Conservation (phyloP, 92 coral and sea anemone genomes). For the Plumapathes pennacea region DNA sequence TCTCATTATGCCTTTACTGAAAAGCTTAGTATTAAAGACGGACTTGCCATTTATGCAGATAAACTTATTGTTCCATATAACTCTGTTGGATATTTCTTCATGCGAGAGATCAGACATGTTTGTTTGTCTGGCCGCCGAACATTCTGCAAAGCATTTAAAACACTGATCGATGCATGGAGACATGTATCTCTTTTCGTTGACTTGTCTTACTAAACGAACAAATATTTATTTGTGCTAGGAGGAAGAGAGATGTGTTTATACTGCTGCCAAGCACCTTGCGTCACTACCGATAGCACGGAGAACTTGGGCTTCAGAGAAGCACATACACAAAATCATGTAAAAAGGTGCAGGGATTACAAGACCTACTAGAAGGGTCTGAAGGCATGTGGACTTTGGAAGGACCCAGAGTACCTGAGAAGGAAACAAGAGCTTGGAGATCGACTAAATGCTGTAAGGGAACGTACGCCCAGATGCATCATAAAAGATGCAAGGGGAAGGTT, state of each 20-base stretch:
- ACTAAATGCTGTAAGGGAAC: neutral
- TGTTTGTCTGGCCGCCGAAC: no score
- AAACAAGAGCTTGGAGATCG: slow-evolving; percentile 1
- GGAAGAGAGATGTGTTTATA: neutral
- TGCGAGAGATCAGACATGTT: no score
- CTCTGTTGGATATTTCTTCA: no score
- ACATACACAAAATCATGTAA: slow-evolving; percentile 2
- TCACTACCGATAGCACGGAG: slow-evolving; percentile 1
- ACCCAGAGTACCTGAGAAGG: neutral
- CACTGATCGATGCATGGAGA: no score
- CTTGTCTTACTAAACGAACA: no score
- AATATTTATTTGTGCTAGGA: no score
- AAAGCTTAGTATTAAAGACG: no score
- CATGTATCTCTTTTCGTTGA: no score
- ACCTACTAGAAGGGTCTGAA: slow-evolving; percentile 3
- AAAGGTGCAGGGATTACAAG: slow-evolving; percentile 2
- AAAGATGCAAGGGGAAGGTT: neutral
- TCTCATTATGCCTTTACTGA: no score
- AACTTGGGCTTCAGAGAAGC: slow-evolving; percentile 2
- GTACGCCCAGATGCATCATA: neutral
- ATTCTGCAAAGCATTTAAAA: no score
- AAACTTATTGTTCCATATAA: no score
- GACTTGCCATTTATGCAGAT: no score
- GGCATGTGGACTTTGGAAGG: slow-evolving; percentile 8
- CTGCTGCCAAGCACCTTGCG: slow-evolving; percentile 3